Percentiles rank a stretch among this genome's conserved stretches.
Conservation (phyloP, 2,113 vertebrate genomes). For the Indicator maculatus region DNA sequence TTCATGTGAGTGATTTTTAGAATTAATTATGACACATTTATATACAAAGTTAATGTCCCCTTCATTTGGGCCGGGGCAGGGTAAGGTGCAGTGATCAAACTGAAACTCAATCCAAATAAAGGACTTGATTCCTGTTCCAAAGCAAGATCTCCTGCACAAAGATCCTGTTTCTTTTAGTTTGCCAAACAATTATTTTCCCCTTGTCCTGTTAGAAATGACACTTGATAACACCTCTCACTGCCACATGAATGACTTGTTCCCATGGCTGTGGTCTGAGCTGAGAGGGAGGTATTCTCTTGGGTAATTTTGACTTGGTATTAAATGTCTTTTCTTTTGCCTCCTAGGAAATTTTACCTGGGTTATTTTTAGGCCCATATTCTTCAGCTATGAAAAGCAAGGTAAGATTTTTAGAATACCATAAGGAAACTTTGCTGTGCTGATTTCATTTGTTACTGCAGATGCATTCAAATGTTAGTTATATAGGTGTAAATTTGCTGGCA, state of each 20-base stretch:
- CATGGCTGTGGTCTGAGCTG: accelerated
- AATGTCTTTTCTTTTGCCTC: conserved; percentile 5
- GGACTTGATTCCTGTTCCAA: neutral
- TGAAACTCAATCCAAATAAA: neutral
- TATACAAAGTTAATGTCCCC: neutral
- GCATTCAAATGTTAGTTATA: neutral
- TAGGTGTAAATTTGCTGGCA: neutral
- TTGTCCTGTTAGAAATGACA: neutral
- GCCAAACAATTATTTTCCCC: neutral
- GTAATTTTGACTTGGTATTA: neutral
- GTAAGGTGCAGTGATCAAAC: neutral
- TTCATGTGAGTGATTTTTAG: neutral
- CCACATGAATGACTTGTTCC: neutral
- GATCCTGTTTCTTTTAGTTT: conserved; percentile 19
- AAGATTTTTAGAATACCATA: conserved; percentile 8
- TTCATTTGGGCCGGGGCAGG: neutral
- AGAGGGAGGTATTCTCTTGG: neutral
- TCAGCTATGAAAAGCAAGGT: conserved; percentile 99
- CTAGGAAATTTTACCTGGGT: conserved; percentile 96
- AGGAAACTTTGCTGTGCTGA: neutral
- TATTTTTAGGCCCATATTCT: conserved; percentile 98
- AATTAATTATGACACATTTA: neutral
- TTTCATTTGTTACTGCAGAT: neutral
- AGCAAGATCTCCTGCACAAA: neutral
- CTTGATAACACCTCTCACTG: neutral